A percentile compares a stretch with the other conserved stretches of the same genome.
phyloP scores from a whole-genome alignment of 2,113 vertebrate genomes.

The Archocentrus centrarchus region DNA sequence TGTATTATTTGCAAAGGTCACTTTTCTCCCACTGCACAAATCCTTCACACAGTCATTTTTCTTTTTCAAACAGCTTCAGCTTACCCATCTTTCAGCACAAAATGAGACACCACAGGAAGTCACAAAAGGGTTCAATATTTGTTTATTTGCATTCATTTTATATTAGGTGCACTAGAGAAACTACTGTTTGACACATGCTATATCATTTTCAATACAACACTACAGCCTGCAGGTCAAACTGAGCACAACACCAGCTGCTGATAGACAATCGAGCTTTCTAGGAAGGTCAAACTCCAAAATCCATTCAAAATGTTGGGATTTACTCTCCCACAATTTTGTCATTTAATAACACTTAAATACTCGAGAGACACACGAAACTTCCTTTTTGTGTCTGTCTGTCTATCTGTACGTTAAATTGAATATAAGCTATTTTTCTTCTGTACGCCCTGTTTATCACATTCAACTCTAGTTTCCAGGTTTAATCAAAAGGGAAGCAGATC shows the following conservation, averaged over 20 bases:
- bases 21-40: background rate
- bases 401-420: background rate
- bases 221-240: constrained; percentile 64
- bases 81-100: background rate
- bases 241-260: constrained; percentile 23
- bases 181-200: background rate
- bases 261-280: background rate
- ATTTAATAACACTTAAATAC: background rate
- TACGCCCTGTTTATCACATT: background rate
- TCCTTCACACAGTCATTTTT: background rate
- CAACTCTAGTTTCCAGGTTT: background rate
- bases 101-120: background rate
- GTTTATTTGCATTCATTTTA: background rate
- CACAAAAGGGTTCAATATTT: background rate
- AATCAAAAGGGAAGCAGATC: background rate
- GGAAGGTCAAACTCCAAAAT: background rate
- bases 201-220: constrained; percentile 34
- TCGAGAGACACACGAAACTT: background rate
- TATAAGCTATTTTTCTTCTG: background rate
- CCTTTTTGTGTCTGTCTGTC: background rate
- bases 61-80: background rate
- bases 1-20: background rate
- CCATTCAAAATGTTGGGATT: background rate
- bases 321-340: background rate
- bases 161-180: background rate